phyloP scores from a whole-genome alignment of 2,888 invertebrate genomes.

The Byasa hedistus region DNA sequence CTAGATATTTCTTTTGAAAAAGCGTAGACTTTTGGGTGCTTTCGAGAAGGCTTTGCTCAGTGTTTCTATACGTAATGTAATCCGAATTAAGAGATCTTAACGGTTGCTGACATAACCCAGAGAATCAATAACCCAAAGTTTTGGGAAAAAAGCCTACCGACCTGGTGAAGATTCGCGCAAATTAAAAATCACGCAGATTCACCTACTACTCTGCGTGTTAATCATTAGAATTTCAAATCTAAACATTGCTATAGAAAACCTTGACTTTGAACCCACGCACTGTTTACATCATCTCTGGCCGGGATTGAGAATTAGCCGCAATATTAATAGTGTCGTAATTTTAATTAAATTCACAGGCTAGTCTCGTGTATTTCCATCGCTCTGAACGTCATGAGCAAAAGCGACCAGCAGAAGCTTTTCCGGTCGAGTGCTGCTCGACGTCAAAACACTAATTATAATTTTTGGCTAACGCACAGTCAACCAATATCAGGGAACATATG shows the following conservation, averaged over 20 bases:
- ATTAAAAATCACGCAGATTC: not conserved
- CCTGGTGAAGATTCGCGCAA: not conserved
- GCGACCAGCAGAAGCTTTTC: slow-evolving; percentile 1
- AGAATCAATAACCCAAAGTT: too few species aligned
- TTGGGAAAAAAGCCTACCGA: too few species aligned
- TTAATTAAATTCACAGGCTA: slow-evolving; percentile 9
- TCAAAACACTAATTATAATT: slow-evolving; percentile 36
- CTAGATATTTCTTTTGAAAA: too few species aligned
- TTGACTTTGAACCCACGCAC: slow-evolving; percentile 25
- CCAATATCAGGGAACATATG: slow-evolving; percentile 21
- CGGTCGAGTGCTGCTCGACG: not conserved
- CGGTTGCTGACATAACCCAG: too few species aligned
- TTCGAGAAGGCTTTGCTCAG: too few species aligned
- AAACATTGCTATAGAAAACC: slow-evolving; percentile 17
- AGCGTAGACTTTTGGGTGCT: too few species aligned
- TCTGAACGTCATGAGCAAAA: slow-evolving; percentile 15
- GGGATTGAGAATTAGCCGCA: slow-evolving; percentile 10
- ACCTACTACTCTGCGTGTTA: too few species aligned
- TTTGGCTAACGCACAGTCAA: slow-evolving; percentile 34
- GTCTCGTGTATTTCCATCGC: slow-evolving; percentile 8
- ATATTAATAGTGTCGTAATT: slow-evolving; percentile 14
- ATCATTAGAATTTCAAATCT: not conserved
- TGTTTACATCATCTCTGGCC: slow-evolving; percentile 20
- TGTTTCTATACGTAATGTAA: too few species aligned
- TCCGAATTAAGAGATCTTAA: too few species aligned